These are phyloP conservation scores for Myotis daubentonii DNA, from an alignment of 2,797 vertebrate species.

Conservation along the genomic window DNA sequence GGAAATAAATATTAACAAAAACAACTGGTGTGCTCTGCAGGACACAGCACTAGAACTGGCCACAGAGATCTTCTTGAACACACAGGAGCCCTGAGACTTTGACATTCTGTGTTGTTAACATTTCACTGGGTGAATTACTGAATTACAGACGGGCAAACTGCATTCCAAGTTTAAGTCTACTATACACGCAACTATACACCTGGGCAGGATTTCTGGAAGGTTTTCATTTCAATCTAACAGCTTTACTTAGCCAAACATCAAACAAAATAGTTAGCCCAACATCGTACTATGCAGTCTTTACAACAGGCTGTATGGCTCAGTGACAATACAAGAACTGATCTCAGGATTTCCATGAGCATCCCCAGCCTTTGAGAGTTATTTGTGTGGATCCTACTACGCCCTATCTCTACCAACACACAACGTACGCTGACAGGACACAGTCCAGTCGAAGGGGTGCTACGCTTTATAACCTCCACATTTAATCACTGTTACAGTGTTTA, in stretches of 20 bases:
- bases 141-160: background rate
- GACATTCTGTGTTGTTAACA: background rate
- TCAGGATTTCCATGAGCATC: background rate
- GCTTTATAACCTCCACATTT: slow-evolving; percentile 71
- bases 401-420: background rate
- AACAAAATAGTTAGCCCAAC: background rate
- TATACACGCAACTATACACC: accelerated
- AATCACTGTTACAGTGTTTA: slow-evolving; percentile 82
- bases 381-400: background rate
- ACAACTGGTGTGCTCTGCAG: background rate
- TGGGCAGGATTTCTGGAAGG: background rate
- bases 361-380: background rate
- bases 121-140: too few relatives aligned
- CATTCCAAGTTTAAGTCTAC: background rate
- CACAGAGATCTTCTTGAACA: background rate
- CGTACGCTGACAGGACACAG: background rate
- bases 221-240: background rate
- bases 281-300: background rate
- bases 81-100: background rate
- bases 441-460: slow-evolving; percentile 71
- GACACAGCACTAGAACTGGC: background rate
- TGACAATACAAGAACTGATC: background rate
- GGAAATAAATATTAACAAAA: background rate
- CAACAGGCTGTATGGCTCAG: background rate
- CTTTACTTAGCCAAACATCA: background rate